These are phyloP conservation scores for Lutjanus argentimaculatus DNA, from an alignment of 2,797 vertebrate genomes.

Conservation along the genomic window DNA sequence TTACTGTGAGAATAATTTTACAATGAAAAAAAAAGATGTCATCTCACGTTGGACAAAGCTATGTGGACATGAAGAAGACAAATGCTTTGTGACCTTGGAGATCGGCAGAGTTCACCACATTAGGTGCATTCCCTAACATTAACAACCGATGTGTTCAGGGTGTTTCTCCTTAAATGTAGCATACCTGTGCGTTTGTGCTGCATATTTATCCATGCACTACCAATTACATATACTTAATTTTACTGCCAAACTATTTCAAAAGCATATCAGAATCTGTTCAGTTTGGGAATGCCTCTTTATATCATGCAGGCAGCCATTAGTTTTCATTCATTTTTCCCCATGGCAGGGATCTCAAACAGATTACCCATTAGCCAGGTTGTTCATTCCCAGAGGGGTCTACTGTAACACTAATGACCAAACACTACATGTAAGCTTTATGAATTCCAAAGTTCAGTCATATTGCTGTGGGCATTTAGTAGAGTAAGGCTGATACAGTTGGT, in stretches of 20 bases:
- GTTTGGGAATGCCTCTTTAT: too few species aligned
- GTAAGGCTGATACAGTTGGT: background rate
- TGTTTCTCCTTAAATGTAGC: background rate
- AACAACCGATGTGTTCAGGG: background rate
- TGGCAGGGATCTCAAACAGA: background rate
- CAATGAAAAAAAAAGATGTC: background rate
- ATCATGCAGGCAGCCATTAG: too few species aligned
- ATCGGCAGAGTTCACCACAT: background rate
- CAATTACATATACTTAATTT: background rate
- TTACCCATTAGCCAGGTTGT: background rate
- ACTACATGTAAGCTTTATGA: background rate
- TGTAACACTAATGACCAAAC: background rate
- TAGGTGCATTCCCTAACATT: background rate
- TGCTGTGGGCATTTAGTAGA: background rate
- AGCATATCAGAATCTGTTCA: too few species aligned
- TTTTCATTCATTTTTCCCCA: background rate
- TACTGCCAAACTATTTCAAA: background rate
- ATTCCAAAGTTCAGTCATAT: background rate
- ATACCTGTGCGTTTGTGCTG: background rate
- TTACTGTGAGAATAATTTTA: background rate
- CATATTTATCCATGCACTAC: background rate
- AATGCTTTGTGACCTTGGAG: background rate
- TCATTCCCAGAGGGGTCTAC: background rate
- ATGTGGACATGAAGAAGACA: background rate
- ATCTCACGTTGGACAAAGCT: background rate